phyloP scores from a whole-genome alignment of 2,797 vertebrate species.

The Chelidonichthys spinosus region DNA sequence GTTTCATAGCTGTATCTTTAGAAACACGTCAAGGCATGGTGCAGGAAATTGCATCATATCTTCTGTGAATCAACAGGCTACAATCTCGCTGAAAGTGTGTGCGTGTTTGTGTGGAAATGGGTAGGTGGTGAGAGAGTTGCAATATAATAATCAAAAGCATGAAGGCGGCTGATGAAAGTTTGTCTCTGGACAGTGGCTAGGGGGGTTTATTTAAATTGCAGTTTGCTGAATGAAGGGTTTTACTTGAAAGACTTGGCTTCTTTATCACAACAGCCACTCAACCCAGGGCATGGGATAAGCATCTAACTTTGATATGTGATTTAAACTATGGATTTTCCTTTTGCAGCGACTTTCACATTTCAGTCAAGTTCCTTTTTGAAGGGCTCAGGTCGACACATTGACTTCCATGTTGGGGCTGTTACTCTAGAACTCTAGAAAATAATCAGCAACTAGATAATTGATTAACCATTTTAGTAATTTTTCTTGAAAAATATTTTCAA shows the following conservation, averaged over 20 bases:
- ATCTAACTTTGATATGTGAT: conserved; percentile 46
- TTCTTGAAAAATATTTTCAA: background rate
- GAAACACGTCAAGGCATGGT: conserved; percentile 32
- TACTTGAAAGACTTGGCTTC: conserved; percentile 39
- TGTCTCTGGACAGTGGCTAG: conserved; percentile 42
- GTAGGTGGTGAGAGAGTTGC: conserved; percentile 49
- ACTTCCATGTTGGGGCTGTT: too few species aligned
- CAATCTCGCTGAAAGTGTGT: conserved; percentile 27
- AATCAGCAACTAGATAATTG: background rate
- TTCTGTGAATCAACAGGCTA: conserved; percentile 43
- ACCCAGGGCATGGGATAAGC: conserved; percentile 18
- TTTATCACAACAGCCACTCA: conserved; percentile 40
- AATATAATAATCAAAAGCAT: conserved; percentile 50
- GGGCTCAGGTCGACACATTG: background rate
- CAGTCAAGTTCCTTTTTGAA: conserved; percentile 16
- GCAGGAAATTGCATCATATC: conserved; percentile 60
- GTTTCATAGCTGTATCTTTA: conserved; percentile 19
- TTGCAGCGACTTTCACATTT: background rate
- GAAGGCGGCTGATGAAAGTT: conserved; percentile 50
- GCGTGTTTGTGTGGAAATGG: conserved; percentile 25
- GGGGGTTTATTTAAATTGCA: conserved; percentile 55
- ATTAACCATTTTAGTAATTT: background rate
- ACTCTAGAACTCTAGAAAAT: background rate
- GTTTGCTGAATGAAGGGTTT: conserved; percentile 53
- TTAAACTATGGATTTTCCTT: conserved; percentile 43